A percentile compares a stretch with the other conserved stretches of the same genome.
Evolutionary conservation across 2,888 invertebrate genomes (phyloP).

Genomic region (Panzeria rudis): DNA sequence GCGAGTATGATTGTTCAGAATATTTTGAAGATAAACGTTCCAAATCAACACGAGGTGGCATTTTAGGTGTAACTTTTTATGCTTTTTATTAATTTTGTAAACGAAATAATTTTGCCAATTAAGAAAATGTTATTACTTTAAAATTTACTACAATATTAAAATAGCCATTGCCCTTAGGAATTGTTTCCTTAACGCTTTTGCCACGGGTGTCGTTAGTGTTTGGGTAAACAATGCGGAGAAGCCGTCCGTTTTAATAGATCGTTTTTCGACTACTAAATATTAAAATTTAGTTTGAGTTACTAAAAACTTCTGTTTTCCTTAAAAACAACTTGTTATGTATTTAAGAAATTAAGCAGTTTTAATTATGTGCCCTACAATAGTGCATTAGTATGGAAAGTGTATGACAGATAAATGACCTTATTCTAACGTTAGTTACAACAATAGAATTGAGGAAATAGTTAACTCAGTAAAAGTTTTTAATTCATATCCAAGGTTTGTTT

Average conservation of each 20-base stretch:
- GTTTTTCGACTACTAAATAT: constrained; percentile 61
- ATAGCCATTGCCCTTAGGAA: constrained; percentile 45
- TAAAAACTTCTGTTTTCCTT: constrained; percentile 54
- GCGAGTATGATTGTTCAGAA: constrained; percentile 79
- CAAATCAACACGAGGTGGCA: constrained; percentile 78
- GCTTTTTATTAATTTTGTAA: neutral
- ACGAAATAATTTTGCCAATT: neutral
- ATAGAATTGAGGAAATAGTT: too few species aligned
- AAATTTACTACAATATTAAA: neutral
- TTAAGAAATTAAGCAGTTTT: constrained; percentile 39
- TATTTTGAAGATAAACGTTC: constrained; percentile 78
- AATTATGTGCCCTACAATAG: constrained; percentile 38
- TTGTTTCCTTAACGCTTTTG: constrained; percentile 10
- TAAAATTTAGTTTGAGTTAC: constrained; percentile 27
- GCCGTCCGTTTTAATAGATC: constrained; percentile 38
- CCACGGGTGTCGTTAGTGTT: constrained; percentile 13
- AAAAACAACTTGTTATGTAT: constrained; percentile 31
- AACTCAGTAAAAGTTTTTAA: too few species aligned
- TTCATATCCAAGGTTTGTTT: too few species aligned
- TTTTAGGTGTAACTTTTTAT: constrained; percentile 62
- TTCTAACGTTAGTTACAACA: too few species aligned
- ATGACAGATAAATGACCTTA: neutral
- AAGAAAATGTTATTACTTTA: neutral
- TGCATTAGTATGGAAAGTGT: neutral
- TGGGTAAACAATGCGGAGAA: constrained; percentile 7